Evolutionary conservation across 2,888 invertebrate genomes (phyloP).

Genomic region (Matsumyia berberina): DNA sequence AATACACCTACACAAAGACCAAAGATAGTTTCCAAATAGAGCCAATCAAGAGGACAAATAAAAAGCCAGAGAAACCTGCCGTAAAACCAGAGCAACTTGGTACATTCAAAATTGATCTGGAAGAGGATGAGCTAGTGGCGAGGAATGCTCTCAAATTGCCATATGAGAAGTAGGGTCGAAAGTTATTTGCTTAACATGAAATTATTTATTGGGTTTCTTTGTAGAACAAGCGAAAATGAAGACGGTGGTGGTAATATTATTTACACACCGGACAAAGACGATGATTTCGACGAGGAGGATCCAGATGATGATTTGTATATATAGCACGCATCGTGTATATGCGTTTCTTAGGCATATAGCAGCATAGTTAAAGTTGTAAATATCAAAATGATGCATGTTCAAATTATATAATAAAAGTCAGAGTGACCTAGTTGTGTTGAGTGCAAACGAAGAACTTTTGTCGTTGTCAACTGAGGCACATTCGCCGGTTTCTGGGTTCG

Average conservation of each 20-base stretch:
- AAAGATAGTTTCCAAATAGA: constrained; percentile 80
- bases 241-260: constrained; percentile 88
- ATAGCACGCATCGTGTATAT: constrained; percentile 80
- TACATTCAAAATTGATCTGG: constrained; percentile 84
- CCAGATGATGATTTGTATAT: constrained; percentile 94
- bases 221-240: constrained; percentile 84
- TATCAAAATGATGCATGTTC: constrained; percentile 31
- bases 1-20: constrained; percentile 79
- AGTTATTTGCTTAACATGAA: too few relatives aligned
- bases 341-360: not conserved
- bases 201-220: not conserved
- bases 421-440: not conserved
- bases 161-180: constrained; percentile 81
- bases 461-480: too few relatives aligned
- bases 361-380: constrained; percentile 28
- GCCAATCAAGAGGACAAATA: constrained; percentile 54
- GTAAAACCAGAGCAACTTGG: constrained; percentile 76
- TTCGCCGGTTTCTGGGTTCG: too few relatives aligned
- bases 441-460: not conserved
- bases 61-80: constrained; percentile 31
- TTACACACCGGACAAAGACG: constrained; percentile 91
- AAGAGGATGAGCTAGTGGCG: constrained; percentile 83
- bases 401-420: constrained; percentile 26
- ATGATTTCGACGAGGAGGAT: constrained; percentile 94
- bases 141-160: constrained; percentile 83